Percentiles rank a stretch among this genome's conserved stretches.
phyloP scores from a whole-genome alignment of 2,888 invertebrate species.

The Aphidius colemani region DNA sequence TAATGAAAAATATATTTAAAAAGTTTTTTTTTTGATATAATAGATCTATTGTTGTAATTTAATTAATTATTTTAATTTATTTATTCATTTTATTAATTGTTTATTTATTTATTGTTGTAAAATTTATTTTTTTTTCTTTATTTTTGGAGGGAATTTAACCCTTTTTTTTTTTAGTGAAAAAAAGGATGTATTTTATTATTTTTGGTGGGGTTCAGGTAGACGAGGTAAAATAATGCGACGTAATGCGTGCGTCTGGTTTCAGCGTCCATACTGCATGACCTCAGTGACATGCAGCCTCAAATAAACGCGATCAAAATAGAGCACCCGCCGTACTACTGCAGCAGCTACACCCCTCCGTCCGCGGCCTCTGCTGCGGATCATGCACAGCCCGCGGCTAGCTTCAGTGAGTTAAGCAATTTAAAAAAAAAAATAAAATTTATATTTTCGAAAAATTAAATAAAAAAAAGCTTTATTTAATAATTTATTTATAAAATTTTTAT shows the following conservation, averaged over 20 bases:
- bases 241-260: constrained; percentile 60
- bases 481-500: too few relatives aligned
- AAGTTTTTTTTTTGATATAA: too few relatives aligned
- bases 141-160: too few relatives aligned
- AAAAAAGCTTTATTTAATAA: background rate
- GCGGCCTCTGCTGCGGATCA: constrained; percentile 63
- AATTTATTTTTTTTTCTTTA: too few relatives aligned
- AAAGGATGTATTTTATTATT: background rate
- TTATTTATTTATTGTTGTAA: too few relatives aligned
- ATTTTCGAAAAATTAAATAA: background rate
- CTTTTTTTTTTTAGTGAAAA: too few relatives aligned
- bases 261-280: constrained; percentile 95
- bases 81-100: too few relatives aligned
- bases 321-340: constrained; percentile 81
- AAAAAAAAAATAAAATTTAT: constrained; percentile 2
- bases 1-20: too few relatives aligned
- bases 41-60: too few relatives aligned
- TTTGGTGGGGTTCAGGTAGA: constrained; percentile 17
- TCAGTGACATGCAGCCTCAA: constrained; percentile 75
- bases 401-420: constrained; percentile 53
- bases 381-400: constrained; percentile 59
- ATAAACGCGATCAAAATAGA: constrained; percentile 81
- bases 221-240: constrained; percentile 27
- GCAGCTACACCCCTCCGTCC: constrained; percentile 76
- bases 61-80: too few relatives aligned